phyloP scores from a whole-genome alignment of 2,113 vertebrate genomes.

The Andinoacara biseriatus region DNA sequence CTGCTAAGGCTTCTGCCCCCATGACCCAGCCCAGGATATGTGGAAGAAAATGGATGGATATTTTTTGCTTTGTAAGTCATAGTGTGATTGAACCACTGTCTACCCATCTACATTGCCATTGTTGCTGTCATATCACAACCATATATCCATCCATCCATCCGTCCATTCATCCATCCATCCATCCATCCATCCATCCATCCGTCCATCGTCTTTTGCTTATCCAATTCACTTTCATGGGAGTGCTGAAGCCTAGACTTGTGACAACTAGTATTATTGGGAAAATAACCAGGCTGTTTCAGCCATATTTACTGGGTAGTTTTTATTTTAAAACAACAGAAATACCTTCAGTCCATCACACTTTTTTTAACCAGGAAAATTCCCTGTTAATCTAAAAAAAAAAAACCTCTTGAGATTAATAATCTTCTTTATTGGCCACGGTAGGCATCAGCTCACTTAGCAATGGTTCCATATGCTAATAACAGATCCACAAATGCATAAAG shows the following conservation, averaged over 20 bases:
- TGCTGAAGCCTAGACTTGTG: too few species aligned
- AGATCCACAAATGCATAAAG: not conserved
- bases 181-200: too few species aligned
- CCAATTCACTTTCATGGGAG: too few species aligned
- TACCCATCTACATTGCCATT: not conserved
- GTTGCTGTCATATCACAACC: not conserved
- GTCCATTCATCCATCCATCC: too few species aligned
- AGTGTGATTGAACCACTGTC: not conserved
- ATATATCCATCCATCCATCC: too few species aligned
- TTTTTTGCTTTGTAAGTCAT: too few species aligned
- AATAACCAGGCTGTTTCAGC: not conserved
- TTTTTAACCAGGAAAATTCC: not conserved
- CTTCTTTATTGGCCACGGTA: not conserved
- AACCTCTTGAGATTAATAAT: not conserved
- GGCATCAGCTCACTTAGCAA: not conserved
- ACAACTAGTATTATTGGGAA: fast-evolving
- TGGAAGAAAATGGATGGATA: too few species aligned
- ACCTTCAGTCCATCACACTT: not conserved
- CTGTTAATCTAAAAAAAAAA: too few species aligned
- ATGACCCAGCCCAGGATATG: too few species aligned
- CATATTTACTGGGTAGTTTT: not conserved
- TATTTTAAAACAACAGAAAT: not conserved
- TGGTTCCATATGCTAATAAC: not conserved
- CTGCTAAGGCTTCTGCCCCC: too few species aligned
- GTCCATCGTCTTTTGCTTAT: too few species aligned